Conservation (phyloP, 2,797 vertebrate genomes). For the Gouania willdenowi region DNA sequence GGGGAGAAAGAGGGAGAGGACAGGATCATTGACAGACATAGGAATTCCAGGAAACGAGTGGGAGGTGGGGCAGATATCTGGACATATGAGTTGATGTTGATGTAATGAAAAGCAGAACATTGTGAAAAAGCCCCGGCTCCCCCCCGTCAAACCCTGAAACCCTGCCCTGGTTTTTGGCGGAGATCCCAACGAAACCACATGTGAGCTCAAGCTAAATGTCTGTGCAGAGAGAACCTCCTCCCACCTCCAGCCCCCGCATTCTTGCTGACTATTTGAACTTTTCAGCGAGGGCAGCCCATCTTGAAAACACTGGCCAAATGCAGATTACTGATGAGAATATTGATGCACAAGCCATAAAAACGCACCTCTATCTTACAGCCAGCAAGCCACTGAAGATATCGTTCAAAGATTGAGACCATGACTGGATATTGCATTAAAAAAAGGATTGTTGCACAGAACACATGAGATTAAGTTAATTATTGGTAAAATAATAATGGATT, state of each 20-base stretch:
- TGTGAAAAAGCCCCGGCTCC: conserved; percentile 53
- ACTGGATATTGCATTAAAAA: too few species aligned
- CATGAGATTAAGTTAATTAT: background rate
- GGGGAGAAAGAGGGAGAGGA: conserved; percentile 21
- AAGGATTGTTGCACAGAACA: too few species aligned
- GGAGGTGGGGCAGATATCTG: conserved; percentile 54
- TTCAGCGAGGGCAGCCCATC: conserved; percentile 52
- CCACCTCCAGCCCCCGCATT: conserved; percentile 49
- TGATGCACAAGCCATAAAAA: conserved; percentile 35
- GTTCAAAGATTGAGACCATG: too few species aligned
- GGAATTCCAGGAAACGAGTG: conserved; percentile 65
- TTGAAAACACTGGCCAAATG: conserved; percentile 57
- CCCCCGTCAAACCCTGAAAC: conserved; percentile 44
- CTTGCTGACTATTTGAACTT: conserved; percentile 66
- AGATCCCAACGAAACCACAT: conserved; percentile 61
- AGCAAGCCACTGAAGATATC: too few species aligned
- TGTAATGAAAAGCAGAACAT: conserved; percentile 74
- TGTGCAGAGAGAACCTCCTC: conserved; percentile 41
- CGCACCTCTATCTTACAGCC: conserved; percentile 27
- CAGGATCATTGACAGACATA: conserved; percentile 53
- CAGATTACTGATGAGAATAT: conserved; percentile 36
- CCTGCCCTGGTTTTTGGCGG: conserved; percentile 50
- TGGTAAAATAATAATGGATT: too few species aligned
- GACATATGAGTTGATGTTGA: conserved; percentile 60
- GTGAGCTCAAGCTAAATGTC: conserved; percentile 41